These are phyloP conservation scores for Lepus timidus DNA, from an alignment of 2,113 vertebrate genomes.

Conservation along the genomic window DNA sequence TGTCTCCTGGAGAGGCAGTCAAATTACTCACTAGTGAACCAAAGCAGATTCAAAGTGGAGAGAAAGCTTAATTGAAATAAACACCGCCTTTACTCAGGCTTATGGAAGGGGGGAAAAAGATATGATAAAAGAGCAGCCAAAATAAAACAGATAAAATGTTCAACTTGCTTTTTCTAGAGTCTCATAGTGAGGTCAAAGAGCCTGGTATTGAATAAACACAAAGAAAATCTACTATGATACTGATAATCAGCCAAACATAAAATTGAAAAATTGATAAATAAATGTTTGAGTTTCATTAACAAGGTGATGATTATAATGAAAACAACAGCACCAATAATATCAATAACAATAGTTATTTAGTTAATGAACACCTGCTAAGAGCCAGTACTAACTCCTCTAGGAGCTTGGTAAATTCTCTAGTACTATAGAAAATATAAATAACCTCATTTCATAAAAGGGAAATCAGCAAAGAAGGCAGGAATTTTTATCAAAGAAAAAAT, in stretches of 20 bases:
- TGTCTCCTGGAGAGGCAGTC: neutral
- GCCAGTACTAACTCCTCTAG: neutral
- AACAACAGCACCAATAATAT: neutral
- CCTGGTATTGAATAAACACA: neutral
- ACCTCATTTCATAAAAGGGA: neutral
- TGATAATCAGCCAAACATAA: constrained; percentile 20
- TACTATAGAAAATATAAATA: neutral
- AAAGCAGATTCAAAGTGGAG: neutral
- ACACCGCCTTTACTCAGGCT: neutral
- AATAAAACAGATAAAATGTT: constrained; percentile 12
- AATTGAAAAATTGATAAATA: constrained; percentile 41
- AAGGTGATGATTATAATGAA: neutral
- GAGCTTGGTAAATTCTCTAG: neutral
- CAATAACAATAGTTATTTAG: neutral
- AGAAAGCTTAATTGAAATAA: neutral
- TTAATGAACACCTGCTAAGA: neutral
- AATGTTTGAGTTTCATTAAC: constrained; percentile 47
- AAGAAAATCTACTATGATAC: neutral
- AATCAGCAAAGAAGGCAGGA: neutral
- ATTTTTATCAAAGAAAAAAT: constrained; percentile 21
- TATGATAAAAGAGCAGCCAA: neutral
- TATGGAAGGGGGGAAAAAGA: neutral
- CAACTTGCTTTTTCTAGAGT: neutral
- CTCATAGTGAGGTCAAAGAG: neutral
- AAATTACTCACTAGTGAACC: neutral